Conservation (phyloP, 2,113 vertebrate species). For the Butastur rufipennis region DNA sequence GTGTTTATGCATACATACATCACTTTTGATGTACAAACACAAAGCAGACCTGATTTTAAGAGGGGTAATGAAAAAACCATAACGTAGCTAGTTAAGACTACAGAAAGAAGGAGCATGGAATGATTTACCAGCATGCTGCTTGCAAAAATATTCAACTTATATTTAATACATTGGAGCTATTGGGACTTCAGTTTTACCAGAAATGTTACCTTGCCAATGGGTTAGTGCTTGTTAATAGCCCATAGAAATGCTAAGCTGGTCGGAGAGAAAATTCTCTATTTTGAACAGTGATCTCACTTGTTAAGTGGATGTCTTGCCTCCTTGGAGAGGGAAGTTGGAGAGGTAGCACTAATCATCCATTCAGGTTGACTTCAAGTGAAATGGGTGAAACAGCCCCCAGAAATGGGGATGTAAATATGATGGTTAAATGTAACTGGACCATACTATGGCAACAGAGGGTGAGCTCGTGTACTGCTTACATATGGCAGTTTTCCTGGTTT, state of each 20-base stretch:
- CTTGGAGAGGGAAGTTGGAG: background rate
- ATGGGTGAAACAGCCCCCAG: background rate
- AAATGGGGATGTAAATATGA: background rate
- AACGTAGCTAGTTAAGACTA: background rate
- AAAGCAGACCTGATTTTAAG: conserved; percentile 21
- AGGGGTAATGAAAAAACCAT: conserved; percentile 10
- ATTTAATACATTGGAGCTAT: background rate
- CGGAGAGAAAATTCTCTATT: background rate
- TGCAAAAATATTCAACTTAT: background rate
- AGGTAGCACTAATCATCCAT: background rate
- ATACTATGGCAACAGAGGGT: background rate
- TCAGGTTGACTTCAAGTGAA: background rate
- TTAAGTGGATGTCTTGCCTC: background rate
- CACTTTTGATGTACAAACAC: background rate
- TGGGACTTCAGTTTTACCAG: background rate
- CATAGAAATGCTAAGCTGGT: background rate
- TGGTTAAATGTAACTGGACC: background rate
- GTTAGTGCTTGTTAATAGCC: background rate
- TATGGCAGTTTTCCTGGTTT: background rate
- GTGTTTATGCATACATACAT: conserved; percentile 19
- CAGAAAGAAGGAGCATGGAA: background rate
- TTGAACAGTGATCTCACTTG: background rate
- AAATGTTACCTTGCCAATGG: background rate
- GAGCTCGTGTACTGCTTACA: background rate
- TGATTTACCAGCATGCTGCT: background rate